phyloP scores from a whole-genome alignment of 2,888 invertebrate species.

The Caenorhabditis becei region DNA sequence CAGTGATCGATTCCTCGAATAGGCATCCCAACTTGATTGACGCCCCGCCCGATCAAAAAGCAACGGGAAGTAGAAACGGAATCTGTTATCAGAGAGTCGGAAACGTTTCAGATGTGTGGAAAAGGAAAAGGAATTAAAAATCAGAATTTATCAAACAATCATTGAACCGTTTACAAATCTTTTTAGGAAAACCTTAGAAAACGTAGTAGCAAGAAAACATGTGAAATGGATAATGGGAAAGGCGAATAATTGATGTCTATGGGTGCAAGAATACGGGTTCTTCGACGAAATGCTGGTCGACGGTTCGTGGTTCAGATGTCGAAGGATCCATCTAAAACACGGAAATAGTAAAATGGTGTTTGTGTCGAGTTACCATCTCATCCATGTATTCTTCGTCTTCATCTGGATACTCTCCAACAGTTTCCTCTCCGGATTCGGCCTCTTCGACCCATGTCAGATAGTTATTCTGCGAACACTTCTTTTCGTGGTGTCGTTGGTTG shows the following conservation, averaged over 20 bases:
- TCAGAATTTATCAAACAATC: not conserved
- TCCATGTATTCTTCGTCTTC: conserved; percentile 44
- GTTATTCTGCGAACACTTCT: conserved; percentile 56
- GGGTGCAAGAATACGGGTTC: conserved; percentile 54
- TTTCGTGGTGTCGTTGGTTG: conserved; percentile 68
- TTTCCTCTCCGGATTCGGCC: conserved; percentile 23
- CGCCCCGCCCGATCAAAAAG: conserved; percentile 9
- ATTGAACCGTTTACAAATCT: too few species aligned
- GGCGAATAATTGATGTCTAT: conserved; percentile 6
- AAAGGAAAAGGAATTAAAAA: not conserved
- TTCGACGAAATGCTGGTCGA: conserved; percentile 24
- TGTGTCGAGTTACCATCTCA: conserved; percentile 16
- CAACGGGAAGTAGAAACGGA: not conserved
- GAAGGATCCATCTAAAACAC: conserved; percentile 25
- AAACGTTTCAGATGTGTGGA: not conserved
- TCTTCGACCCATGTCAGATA: conserved; percentile 26
- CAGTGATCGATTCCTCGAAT: not conserved
- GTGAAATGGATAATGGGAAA: not conserved
- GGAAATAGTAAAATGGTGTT: not conserved
- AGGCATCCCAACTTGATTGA: conserved; percentile 17
- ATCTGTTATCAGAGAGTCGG: not conserved
- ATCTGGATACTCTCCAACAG: conserved; percentile 20
- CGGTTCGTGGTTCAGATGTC: not conserved
- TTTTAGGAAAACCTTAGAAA: not conserved
- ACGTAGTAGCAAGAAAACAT: conserved; percentile 8